Base-by-base conservation (phyloP, 2,113 vertebrate genomes). In the Embiotoca jacksoni region DNA sequence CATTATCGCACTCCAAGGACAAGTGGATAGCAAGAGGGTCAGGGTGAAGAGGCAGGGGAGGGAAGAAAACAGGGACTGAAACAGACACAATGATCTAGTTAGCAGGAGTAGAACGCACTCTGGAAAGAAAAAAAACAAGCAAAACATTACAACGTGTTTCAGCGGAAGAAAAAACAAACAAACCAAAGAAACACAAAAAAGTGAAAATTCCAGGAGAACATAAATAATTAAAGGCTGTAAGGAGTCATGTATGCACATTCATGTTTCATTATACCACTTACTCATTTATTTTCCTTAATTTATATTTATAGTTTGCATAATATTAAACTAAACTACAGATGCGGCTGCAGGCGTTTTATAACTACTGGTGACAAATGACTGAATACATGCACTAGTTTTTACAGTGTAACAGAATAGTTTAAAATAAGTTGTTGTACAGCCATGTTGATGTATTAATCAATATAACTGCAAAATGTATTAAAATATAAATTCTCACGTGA, bases 401-500 rank as follows among this genome's bases (percentile, higher is more conserved):
- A 23, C 23, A 23, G 23, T 23, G 23, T 23, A 23, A 23, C 23
- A 57, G 33, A 54, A 23, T 15, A 4, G 14, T 30, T 44, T 47
- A 39, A 7, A 66, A 71, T 78, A 2, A 75, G 41, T 67, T 4
- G 62, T 15, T 39, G 65, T 75, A n/a, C 33, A 37, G 32, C 16
- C 49, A 23, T 23, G 23, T 23, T 52, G 46, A 55, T 41, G 14
- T 47, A 35, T 30, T 13, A 69, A 81, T 79, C 52, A 55, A 32
- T 72, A 59, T 1, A n/a, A 11, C n/a, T 9, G 7, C 52, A 32
- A 16, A 31, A 37, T 53, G 50, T 23, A 53, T 30, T 53, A 7
- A 3, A 23, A 52, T 52, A 0, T 72, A 5, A 14, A 39, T 31
- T 33, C 90, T 92, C 76, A 95, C 95, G 46, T 91, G 75, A 92